Percentiles rank a stretch among this genome's conserved stretches.
phyloP scores from a whole-genome alignment of 2,797 vertebrate species.

The Notamacropus eugenii region DNA sequence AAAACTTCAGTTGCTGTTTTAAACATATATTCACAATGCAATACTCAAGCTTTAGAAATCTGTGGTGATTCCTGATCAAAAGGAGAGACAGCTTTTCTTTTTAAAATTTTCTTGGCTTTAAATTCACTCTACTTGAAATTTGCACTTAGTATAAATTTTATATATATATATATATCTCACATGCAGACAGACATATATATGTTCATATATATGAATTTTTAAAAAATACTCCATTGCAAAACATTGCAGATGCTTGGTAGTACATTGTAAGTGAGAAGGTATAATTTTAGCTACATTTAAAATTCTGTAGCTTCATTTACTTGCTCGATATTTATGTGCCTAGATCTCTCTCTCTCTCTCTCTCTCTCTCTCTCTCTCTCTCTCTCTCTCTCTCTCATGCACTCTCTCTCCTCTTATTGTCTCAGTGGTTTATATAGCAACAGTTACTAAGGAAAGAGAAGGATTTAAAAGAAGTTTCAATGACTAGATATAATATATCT shows the following conservation, averaged over 20 bases:
- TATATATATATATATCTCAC: neutral
- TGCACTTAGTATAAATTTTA: neutral
- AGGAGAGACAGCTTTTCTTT: neutral
- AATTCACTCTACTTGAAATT: neutral
- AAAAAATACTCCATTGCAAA: neutral
- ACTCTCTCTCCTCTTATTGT: neutral
- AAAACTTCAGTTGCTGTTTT: neutral
- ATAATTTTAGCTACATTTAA: constrained; percentile 50
- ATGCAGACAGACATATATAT: no score
- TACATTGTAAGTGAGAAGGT: constrained; percentile 35
- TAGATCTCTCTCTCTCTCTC: neutral
- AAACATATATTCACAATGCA: neutral
- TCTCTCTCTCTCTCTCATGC: neutral
- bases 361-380: neutral
- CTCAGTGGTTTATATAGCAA: neutral
- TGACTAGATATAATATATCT: constrained; percentile 32
- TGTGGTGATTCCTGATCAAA: neutral
- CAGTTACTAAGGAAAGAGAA: constrained; percentile 12
- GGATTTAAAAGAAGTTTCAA: constrained; percentile 39
- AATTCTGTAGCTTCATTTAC: constrained; percentile 24
- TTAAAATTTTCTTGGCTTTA: neutral
- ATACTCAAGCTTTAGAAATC: neutral
- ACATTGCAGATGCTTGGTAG: neutral
- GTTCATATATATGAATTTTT: neutral
- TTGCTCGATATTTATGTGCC: neutral